Conservation (phyloP, 2,888 invertebrate species). For the Melipona bicolor region DNA sequence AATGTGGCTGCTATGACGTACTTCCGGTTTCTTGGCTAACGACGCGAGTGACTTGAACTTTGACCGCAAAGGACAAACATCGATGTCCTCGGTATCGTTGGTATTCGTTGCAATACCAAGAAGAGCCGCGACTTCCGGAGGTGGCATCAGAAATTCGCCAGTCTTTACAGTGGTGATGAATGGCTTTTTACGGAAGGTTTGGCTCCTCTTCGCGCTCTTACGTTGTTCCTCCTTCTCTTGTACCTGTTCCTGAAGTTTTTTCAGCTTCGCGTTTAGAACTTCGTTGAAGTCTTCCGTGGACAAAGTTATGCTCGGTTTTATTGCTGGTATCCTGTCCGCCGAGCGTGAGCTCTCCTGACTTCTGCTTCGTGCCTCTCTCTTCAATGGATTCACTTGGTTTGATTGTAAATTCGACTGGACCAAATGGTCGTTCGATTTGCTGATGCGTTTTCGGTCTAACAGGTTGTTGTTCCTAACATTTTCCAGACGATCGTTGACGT, state of each 20-base stretch:
- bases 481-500: constrained; percentile 22
- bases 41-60: constrained; percentile 76
- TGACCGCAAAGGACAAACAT: constrained; percentile 67
- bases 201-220: constrained; percentile 56
- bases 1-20: constrained; percentile 80
- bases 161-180: constrained; percentile 93
- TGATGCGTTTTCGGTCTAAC: constrained; percentile 76
- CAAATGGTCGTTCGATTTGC: constrained; percentile 80
- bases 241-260: constrained; percentile 88
- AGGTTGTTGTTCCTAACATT: constrained; percentile 66
- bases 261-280: constrained; percentile 89
- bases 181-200: constrained; percentile 82
- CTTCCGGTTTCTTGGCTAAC: constrained; percentile 77
- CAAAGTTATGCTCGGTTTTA: constrained; percentile 79
- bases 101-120: constrained; percentile 85
- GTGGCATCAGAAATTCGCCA: constrained; percentile 92
- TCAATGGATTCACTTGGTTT: constrained; percentile 76
- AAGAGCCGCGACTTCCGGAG: constrained; percentile 89
- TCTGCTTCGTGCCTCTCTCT: constrained; percentile 81
- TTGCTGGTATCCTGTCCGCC: constrained; percentile 70
- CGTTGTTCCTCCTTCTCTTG: constrained; percentile 83
- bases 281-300: constrained; percentile 87
- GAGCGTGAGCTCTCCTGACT: constrained; percentile 84
- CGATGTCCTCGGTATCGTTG: constrained; percentile 63
- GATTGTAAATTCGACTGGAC: constrained; percentile 75